These are phyloP conservation scores for Iguana delicatissima DNA, from an alignment of 2,797 vertebrate species.

Conservation along the genomic window DNA sequence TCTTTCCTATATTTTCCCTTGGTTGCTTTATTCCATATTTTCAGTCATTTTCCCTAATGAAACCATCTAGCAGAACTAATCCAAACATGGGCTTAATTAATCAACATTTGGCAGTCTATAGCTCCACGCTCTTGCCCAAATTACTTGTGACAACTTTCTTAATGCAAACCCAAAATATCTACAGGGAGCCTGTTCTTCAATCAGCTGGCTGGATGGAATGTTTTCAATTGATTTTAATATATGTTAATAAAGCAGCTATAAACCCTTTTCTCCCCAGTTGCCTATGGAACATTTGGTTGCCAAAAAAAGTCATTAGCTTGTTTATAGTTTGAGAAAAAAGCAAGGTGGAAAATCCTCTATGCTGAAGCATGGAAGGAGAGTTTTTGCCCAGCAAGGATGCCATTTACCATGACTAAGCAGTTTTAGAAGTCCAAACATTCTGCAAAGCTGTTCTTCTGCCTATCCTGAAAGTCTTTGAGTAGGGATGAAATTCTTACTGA, in stretches of 20 bases:
- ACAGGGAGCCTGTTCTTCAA: conserved; percentile 64
- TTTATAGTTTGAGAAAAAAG: conserved; percentile 60
- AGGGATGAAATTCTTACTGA: background rate
- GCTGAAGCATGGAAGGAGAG: background rate
- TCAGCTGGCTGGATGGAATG: conserved; percentile 53
- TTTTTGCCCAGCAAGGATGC: background rate
- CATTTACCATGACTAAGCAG: background rate
- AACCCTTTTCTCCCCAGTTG: conserved; percentile 63
- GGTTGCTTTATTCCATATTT: conserved; percentile 74
- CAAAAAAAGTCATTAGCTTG: conserved; percentile 64
- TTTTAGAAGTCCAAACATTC: background rate
- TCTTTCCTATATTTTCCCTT: conserved; percentile 48
- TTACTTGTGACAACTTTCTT: conserved; percentile 86
- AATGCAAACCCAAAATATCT: conserved; percentile 76
- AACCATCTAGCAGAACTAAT: conserved; percentile 87
- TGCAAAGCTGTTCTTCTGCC: background rate
- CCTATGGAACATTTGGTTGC: conserved; percentile 55
- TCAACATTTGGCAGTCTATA: conserved; percentile 84
- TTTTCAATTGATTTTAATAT: conserved; percentile 72
- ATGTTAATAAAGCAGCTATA: conserved; percentile 74
- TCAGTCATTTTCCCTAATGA: conserved; percentile 83
- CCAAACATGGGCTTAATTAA: conserved; percentile 86
- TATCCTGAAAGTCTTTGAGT: background rate
- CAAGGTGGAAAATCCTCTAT: background rate
- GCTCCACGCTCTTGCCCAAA: conserved; percentile 74